Evolutionary conservation across 2,888 invertebrate genomes (phyloP).

Genomic region (Malthinus flaveolus): DNA sequence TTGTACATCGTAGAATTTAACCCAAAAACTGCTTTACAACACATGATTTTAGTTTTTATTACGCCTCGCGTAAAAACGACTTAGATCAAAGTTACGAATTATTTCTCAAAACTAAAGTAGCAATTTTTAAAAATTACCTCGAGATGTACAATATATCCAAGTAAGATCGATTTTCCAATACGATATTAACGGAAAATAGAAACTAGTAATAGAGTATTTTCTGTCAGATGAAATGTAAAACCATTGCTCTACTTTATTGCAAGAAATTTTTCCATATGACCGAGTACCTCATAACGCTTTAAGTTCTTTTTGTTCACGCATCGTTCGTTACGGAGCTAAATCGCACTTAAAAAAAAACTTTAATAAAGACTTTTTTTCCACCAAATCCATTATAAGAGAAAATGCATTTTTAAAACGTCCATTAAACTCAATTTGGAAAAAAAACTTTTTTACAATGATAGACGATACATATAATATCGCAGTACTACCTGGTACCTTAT

Average conservation of each 20-base stretch:
- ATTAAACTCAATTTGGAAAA: conserved; percentile 21
- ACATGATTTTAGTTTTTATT: conserved; percentile 18
- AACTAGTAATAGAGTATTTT: conserved; percentile 16
- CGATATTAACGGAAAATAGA: background rate
- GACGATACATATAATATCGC: no score
- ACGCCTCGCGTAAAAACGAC: background rate
- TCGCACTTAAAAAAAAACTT: conserved; percentile 23
- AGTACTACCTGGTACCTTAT: no score
- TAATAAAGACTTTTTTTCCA: conserved; percentile 26
- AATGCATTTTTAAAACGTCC: conserved; percentile 22
- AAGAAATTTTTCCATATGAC: conserved; percentile 21
- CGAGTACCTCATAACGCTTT: conserved; percentile 23
- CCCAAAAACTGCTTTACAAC: conserved; percentile 17
- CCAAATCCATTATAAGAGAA: conserved; percentile 21
- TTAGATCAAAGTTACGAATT: background rate
- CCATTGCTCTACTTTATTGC: conserved; percentile 17
- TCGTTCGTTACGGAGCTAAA: conserved; percentile 19
- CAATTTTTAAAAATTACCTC: background rate
- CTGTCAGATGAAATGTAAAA: conserved; percentile 19
- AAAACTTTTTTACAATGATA: no score
- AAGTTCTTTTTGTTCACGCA: conserved; percentile 24
- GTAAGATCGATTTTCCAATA: no score
- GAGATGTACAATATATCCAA: no score
- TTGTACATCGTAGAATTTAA: conserved; percentile 12
- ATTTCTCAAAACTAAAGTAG: background rate